phyloP scores from a whole-genome alignment of 2,113 vertebrate species.

The Oceanodroma tethys region DNA sequence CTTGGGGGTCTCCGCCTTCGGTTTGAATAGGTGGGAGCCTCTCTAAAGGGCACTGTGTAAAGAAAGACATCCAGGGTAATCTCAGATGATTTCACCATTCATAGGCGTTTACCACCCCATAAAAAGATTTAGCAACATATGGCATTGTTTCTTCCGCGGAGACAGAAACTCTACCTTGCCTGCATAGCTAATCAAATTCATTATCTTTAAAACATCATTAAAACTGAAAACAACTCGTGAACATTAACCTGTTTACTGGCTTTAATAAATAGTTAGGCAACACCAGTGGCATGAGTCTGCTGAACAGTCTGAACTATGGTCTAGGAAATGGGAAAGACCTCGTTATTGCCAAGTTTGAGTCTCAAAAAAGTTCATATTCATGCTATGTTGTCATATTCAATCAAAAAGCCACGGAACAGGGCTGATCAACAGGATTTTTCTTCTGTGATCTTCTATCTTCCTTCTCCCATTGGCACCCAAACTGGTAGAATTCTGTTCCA shows the following conservation, averaged over 20 bases:
- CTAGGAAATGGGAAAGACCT: not conserved
- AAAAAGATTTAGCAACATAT: constrained; percentile 10
- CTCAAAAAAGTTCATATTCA: not conserved
- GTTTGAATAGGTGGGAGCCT: constrained; percentile 91
- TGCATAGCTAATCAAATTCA: not conserved
- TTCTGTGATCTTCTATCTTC: rapidly evolving
- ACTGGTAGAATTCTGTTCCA: not conserved
- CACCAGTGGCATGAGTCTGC: not conserved
- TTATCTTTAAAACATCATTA: not conserved
- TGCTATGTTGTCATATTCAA: not conserved
- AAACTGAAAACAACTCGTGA: not conserved
- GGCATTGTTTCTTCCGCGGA: not conserved
- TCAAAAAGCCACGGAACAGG: not conserved
- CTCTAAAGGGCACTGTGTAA: constrained; percentile 90
- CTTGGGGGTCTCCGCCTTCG: constrained; percentile 82
- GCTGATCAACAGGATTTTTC: not conserved
- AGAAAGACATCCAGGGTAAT: not conserved
- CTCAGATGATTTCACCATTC: not conserved
- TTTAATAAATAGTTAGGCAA: not conserved
- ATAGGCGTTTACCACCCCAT: not conserved
- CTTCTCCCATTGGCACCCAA: not conserved
- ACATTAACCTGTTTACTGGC: not conserved
- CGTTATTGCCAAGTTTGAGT: not conserved
- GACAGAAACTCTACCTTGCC: not conserved
- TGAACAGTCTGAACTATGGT: not conserved